Conservation (phyloP, 2,797 vertebrate species). For the Holocentrus rufus region DNA sequence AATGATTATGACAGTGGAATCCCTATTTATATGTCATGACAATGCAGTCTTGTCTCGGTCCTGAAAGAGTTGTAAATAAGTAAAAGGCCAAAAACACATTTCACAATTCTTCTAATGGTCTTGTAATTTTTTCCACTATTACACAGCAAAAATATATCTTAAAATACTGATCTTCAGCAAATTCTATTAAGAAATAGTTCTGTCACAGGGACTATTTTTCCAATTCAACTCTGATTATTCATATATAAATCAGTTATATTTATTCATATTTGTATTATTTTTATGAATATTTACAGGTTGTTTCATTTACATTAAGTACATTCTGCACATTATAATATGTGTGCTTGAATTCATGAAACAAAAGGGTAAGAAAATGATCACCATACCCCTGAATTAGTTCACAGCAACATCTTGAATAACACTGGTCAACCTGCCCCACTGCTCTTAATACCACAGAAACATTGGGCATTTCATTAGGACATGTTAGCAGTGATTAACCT, state of each 20-base stretch:
- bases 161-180: too few species aligned
- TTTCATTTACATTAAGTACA: neutral
- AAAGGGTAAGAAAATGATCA: neutral
- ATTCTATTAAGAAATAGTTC: too few species aligned
- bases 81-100: constrained; percentile 23
- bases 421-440: constrained; percentile 50
- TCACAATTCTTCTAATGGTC: constrained; percentile 24
- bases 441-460: constrained; percentile 39
- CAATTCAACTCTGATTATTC: neutral
- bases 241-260: constrained; percentile 2
- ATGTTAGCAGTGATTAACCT: constrained; percentile 78
- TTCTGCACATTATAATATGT: neutral
- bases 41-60: constrained; percentile 7
- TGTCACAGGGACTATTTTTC: neutral
- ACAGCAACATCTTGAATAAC: constrained; percentile 20
- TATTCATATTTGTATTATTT: neutral
- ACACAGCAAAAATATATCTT: constrained; percentile 15
- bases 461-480: constrained; percentile 47
- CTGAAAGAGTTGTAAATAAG: constrained; percentile 12
- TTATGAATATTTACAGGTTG: neutral
- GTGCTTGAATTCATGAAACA: constrained; percentile 2
- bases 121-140: constrained; percentile 30
- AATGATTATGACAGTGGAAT: constrained; percentile 43
- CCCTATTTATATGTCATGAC: constrained; percentile 40
- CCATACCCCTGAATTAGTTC: neutral